Conservation (phyloP, 1,140 invertebrate species). For the Pachypsylla venusta region DNA sequence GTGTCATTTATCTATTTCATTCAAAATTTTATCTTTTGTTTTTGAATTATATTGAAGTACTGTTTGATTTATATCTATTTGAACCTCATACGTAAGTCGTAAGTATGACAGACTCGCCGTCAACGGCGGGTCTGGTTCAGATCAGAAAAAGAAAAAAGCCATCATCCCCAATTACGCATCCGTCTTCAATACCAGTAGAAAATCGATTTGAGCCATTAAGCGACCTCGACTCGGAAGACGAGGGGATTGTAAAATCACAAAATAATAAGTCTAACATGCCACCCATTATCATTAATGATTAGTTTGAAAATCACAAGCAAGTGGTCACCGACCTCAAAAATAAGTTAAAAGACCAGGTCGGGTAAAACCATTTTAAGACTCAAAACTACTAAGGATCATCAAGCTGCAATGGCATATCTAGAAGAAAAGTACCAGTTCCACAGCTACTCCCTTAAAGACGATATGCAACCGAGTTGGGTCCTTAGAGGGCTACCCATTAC, state of each 20-base stretch:
- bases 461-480: background rate
- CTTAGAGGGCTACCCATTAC: no score
- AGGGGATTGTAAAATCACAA: background rate
- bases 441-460: background rate
- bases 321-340: no score
- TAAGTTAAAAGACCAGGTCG: background rate
- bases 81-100: no score
- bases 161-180: background rate
- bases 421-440: background rate
- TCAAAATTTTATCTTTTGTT: no score
- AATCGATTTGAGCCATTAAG: background rate
- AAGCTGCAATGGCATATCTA: background rate
- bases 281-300: background rate
- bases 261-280: background rate
- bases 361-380: background rate
- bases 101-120: no score
- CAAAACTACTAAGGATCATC: no score
- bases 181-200: background rate
- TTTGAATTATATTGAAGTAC: no score
- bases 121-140: background rate
- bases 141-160: background rate
- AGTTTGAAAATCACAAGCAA: no score
- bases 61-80: no score
- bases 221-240: background rate
- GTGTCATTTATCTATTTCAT: no score